Conservation (phyloP, 2,888 invertebrate species). For the Hybos culiciformis region DNA sequence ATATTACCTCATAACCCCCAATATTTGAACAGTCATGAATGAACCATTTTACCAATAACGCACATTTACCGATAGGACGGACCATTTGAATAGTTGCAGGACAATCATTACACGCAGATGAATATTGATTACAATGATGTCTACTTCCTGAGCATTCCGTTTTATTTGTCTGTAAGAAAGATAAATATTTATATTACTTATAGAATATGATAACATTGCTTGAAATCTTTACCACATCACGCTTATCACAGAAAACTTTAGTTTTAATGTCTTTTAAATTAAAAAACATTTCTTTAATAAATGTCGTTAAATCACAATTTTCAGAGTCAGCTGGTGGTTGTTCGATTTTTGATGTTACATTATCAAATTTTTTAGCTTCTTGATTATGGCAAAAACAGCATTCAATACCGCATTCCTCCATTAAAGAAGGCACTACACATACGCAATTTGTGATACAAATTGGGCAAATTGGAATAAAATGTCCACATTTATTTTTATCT, state of each 20-base stretch:
- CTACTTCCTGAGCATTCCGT: too few species aligned
- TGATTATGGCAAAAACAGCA: too few species aligned
- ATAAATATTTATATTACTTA: neutral
- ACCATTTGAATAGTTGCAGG: neutral
- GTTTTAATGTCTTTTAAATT: neutral
- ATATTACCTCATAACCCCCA: neutral
- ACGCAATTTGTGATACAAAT: too few species aligned
- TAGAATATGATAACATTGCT: neutral
- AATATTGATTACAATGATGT: neutral
- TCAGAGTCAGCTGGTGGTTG: neutral
- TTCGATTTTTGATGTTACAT: neutral
- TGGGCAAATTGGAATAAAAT: too few species aligned
- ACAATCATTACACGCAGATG: neutral
- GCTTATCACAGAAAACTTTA: neutral
- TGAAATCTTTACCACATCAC: neutral
- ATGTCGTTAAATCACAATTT: neutral
- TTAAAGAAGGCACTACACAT: too few species aligned
- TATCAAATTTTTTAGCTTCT: neutral
- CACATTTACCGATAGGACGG: neutral
- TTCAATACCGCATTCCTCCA: too few species aligned
- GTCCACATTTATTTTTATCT: too few species aligned
- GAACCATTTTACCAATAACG: neutral
- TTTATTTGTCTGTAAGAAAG: too few species aligned
- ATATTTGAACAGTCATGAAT: neutral
- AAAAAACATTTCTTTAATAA: neutral